Conservation (phyloP, 2,797 vertebrate genomes). For the Chelmon rostratus region DNA sequence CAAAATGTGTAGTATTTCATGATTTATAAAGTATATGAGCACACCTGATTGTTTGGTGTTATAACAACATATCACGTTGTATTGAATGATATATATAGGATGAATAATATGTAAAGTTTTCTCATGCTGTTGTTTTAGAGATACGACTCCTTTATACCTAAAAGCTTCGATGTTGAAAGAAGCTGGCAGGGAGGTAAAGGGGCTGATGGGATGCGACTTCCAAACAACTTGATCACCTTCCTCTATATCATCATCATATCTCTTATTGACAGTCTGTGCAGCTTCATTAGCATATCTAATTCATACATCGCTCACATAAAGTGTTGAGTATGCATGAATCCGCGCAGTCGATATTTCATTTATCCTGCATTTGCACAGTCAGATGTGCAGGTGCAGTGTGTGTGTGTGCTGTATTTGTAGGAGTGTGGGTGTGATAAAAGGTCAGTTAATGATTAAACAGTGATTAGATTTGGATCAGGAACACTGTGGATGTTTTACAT, state of each 20-base stretch:
- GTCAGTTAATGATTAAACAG: conserved; percentile 68
- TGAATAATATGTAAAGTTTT: no score
- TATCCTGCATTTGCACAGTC: conserved; percentile 67
- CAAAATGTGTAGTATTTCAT: no score
- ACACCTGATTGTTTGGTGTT: not conserved
- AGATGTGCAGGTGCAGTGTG: conserved; percentile 20
- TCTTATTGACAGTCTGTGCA: conserved; percentile 55
- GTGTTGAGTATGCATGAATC: conserved; percentile 73
- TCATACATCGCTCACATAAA: conserved; percentile 67
- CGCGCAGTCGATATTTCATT: conserved; percentile 76
- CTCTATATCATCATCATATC: conserved; percentile 52
- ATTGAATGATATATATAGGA: no score
- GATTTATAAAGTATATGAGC: not conserved
- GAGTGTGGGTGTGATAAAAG: conserved; percentile 43
- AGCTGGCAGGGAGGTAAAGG: conserved; percentile 17
- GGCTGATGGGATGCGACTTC: conserved; percentile 36
- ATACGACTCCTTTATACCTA: no score
- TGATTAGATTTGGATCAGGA: conserved; percentile 69
- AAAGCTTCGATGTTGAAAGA: not conserved
- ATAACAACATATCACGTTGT: not conserved
- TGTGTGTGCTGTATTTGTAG: conserved; percentile 25
- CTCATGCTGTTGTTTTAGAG: not conserved
- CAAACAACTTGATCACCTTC: conserved; percentile 40
- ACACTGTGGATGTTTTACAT: conserved; percentile 23
- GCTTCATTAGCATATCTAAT: conserved; percentile 71